Base-by-base conservation (phyloP, 2,888 invertebrate genomes). In the Chrysina gloriosa region DNA sequence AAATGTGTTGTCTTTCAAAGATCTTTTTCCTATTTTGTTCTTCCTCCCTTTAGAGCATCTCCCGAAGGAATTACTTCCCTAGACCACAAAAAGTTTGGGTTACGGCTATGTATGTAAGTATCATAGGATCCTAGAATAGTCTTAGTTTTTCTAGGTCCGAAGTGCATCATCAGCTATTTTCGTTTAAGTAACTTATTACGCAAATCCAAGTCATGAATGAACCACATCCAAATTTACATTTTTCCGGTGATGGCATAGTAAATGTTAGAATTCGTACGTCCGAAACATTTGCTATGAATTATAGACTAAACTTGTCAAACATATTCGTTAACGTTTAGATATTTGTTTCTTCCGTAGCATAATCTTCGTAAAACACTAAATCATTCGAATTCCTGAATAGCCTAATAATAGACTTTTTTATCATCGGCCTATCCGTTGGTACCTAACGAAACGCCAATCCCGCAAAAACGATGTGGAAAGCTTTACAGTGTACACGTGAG, bases 371-470 rank as follows among this genome's bases (percentile, higher is more conserved):
- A 45, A 45, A 45, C 5, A 4, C 19, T 21, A 45, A 21, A 7
- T 45, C 21, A 45, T 45, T 45, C 21, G 9, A 45, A 45, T 45
- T 45, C 45, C 9, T 5, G 21, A 3, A 11, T 0, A 9, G 4
- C 1, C 21, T 19, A 45, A 21, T 45, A 45, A 45, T 45, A 45
- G 21, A 16, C 45, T 4, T 45, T 45, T 45, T 45, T 45, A 45
- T 45, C 45, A 45, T 45, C 45, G 19, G 19, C 45, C 14, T 21
- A 16, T 45, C n/a, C 45, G 21, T 6, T 45, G 9, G 45, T 19
- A 45, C 3, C 45, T 45, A 45, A 45, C 45, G 19, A 45, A 19
- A 45, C 45, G 45, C 45, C 45, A 45, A 21, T 45, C 45, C 19
- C 16, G 19, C 16, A 19, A 5, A 45, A 45, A 45, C 45, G 6